Evolutionary conservation across 1,140 invertebrate species (phyloP).

Genomic region (Eubasilissa regina): DNA sequence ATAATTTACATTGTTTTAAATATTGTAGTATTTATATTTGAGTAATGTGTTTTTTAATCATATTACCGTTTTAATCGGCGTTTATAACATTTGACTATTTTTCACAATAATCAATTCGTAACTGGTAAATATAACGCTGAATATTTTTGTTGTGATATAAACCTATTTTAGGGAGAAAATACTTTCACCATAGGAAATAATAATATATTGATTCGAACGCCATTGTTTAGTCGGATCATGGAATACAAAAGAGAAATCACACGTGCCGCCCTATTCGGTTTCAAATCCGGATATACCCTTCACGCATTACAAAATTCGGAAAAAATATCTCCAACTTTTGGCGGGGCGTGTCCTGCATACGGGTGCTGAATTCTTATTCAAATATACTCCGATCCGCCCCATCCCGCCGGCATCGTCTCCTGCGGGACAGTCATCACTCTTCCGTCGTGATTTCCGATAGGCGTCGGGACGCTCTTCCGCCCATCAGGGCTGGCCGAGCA

Average conservation of each 20-base stretch:
- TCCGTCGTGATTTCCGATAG: constrained; percentile 37
- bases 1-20: no score
- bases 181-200: constrained; percentile 2
- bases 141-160: neutral
- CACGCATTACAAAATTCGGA: constrained; percentile 18
- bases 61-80: no score
- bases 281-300: constrained; percentile 6
- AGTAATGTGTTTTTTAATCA: no score
- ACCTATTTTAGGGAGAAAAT: neutral
- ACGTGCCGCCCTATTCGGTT: constrained; percentile 15
- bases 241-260: constrained; percentile 18
- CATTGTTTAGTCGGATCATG: constrained; percentile 20
- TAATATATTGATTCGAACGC: constrained; percentile 32
- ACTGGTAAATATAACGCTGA: no score
- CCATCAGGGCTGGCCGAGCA: neutral
- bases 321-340: constrained; percentile 39
- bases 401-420: neutral
- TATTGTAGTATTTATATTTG: no score
- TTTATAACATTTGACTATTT: no score
- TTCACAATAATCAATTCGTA: no score
- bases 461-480: neutral
- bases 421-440: constrained; percentile 33
- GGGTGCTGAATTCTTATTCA: constrained; percentile 46
- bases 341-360: constrained; percentile 36
- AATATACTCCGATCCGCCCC: constrained; percentile 26